Base-by-base conservation (phyloP, 2,797 vertebrate genomes). In the Lateolabrax maculatus region DNA sequence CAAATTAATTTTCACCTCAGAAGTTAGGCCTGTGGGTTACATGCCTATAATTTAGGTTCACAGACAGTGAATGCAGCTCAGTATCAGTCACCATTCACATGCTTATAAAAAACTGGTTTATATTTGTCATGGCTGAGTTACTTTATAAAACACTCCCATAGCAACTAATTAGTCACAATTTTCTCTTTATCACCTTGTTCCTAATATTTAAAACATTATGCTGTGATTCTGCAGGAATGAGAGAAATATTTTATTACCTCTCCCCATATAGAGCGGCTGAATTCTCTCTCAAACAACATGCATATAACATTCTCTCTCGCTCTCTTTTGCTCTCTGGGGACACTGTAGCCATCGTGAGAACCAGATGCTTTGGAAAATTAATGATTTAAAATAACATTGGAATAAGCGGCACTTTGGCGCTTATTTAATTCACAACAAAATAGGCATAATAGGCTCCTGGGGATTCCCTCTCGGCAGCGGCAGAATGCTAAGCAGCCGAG, bases 401-500 rank as follows among this genome's bases (percentile, higher is more conserved):
- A 91, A 93, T 94, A 94, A 94, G 92, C 89, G 67, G 89, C 93
- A 93, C 90, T 94, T 94, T 90, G 89, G 92, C 67, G 83, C 90
- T 95, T 94, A 94, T 94, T 94, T 94, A 94, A 95, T 94, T 95
- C 93, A 92, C 91, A 93, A 93, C 93, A 95, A 96, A 96, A 95
- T 94, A 92, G 91, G 93, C 91, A 94, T 96, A 96, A 95, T 95
- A 93, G 93, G 92, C 95, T 94, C 93, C 93, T 81, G 88, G 94
- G 95, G 95, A 94, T 94, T 95, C 93, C 94, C 92, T 89, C 87
- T 90, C 81, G 53, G 90, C 90, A 88, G 90, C 86, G 69, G 84
- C 68, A 87, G 94, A 95, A 96, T 94, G 94, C 92, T 94, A 95
- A 95, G 89, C 94, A 95, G 93, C 90, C 80, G 84, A 85, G 84